Conservation (phyloP, 2,888 invertebrate genomes). For the Chloroclysta siterata region DNA sequence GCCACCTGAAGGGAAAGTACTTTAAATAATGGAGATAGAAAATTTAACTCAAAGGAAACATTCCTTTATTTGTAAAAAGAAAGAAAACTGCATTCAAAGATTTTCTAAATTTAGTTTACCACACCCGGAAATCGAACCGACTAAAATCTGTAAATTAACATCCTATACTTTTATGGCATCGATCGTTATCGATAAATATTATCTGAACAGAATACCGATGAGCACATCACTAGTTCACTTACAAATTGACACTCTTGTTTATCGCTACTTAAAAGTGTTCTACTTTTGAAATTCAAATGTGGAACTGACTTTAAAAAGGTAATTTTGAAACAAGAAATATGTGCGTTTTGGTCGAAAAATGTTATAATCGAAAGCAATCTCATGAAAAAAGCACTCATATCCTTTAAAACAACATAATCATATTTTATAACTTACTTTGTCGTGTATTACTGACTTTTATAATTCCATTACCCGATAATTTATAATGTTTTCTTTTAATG, state of each 20-base stretch:
- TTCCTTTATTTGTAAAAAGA: no score
- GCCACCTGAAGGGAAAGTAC: no score
- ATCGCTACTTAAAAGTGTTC: constrained; percentile 47
- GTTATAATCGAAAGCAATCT: constrained; percentile 9
- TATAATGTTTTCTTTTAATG: no score
- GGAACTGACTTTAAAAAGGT: constrained; percentile 35
- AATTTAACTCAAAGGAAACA: no score
- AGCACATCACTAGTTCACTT: constrained; percentile 50
- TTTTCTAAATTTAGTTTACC: no score
- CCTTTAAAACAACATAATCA: constrained; percentile 16
- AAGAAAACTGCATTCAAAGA: no score
- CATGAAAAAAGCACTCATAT: constrained; percentile 1
- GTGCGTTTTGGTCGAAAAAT: constrained; percentile 21
- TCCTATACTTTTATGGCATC: no score
- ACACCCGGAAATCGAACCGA: no score
- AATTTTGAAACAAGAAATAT: constrained; percentile 27
- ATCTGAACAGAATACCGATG: constrained; percentile 53
- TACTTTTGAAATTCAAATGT: constrained; percentile 43
- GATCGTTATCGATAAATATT: constrained; percentile 45
- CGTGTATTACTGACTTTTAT: not conserved
- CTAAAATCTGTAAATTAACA: no score
- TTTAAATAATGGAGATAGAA: no score
- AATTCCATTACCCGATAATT: not conserved
- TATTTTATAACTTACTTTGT: constrained; percentile 3
- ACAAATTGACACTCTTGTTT: constrained; percentile 67